Evolutionary conservation across 1,140 invertebrate genomes (phyloP), one percentile per base, ranked within the genome.

Genomic region (Cardiocondyla obscurior): DNA sequence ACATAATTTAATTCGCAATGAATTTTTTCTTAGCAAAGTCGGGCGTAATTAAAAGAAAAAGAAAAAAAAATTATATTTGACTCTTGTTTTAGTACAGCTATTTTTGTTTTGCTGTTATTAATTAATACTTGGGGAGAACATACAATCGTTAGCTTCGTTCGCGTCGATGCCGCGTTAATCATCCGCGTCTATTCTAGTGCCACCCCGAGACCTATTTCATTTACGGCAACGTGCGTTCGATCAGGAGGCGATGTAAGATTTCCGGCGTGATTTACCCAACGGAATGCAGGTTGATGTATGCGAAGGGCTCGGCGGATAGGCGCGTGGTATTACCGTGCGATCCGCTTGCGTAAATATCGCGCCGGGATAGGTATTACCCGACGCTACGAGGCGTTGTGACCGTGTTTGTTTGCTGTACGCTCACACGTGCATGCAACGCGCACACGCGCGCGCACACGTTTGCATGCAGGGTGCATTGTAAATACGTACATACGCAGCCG

Each of bases 291-390:
- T 53, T 79, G 74, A 79, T 79, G 62, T 79, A 69, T 79, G 74
- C 74, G 25, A 55, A 79, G 62, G 74, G 62, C 62, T 79, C 74
- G 62, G 62, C 28, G 74, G 74, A 79, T 79, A 79, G 74, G 74
- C 62, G 46, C 62, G 46, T 14, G 74, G 62, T 69, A 79, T 79
- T 79, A 79, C 74, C 60, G 46, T 22, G 46, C 60, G 74, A 77
- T 77, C 60, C 60, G 74, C 74, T 79, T 79, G 74, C 74, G 74
- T 79, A 79, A 79, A 79, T 79, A 79, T 79, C 74, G 62, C 74
- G 46, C 7, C 25, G 46, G 72, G 62, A 79, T 69, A 67, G 74
- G 33, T 79, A 67, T 53, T 62, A 79, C 62, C 33, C 22, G n/a
- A n/a, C 22, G 55, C 39, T 62, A 67, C 62, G 44, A 79, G 74